Percentiles rank a stretch among this genome's conserved stretches.
phyloP scores from a whole-genome alignment of 2,888 invertebrate genomes.

The Troides oblongomaculatus region DNA sequence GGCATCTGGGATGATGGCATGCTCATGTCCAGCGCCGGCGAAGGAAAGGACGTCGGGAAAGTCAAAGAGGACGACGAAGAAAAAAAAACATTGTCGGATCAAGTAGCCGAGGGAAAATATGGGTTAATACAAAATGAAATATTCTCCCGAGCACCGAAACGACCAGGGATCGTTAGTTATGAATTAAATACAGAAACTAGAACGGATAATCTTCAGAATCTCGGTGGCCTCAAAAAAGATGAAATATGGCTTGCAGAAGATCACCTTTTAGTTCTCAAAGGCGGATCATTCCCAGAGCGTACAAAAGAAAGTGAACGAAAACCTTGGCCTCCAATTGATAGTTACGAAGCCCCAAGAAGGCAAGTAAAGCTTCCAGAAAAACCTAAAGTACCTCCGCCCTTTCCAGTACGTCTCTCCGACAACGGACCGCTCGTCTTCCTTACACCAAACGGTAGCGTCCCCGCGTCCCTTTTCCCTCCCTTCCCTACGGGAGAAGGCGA shows the following conservation, averaged over 20 bases:
- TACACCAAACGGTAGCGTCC: conserved; percentile 87
- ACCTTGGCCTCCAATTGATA: conserved; percentile 90
- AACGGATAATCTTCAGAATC: conserved; percentile 88
- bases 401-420: conserved; percentile 93
- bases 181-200: conserved; percentile 87
- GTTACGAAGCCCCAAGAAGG: conserved; percentile 89
- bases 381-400: conserved; percentile 94
- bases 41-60: conserved; percentile 79
- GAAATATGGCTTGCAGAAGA: conserved; percentile 96
- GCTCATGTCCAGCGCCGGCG: conserved; percentile 84
- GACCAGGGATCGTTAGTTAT: conserved; percentile 92
- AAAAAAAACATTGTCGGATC: conserved; percentile 92
- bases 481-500: conserved; percentile 82
- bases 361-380: conserved; percentile 91
- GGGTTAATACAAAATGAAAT: conserved; percentile 92
- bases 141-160: conserved; percentile 84
- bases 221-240: conserved; percentile 90
- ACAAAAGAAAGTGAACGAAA: conserved; percentile 67
- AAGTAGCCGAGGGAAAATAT: conserved; percentile 94
- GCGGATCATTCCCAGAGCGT: conserved; percentile 84
- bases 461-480: conserved; percentile 84
- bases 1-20: conserved; percentile 84
- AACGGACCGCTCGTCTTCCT: conserved; percentile 93
- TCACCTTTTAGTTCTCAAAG: conserved; percentile 89
- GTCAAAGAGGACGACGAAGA: conserved; percentile 83